phyloP scores from a whole-genome alignment of 1,140 invertebrate genomes.

The Orchesella cincta region DNA sequence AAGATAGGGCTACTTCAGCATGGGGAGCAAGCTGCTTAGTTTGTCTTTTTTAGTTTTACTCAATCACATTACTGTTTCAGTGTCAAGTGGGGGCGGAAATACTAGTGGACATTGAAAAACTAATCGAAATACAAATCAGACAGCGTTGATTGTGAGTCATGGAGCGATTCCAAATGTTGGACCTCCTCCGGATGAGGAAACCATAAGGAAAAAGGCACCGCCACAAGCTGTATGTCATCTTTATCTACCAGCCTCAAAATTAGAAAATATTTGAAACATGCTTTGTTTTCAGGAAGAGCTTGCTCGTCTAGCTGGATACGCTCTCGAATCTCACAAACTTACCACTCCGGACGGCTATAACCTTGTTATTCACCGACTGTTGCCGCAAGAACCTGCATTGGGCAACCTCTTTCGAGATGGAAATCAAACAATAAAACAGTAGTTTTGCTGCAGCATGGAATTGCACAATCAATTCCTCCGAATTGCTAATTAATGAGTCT shows the following conservation, averaged over 20 bases:
- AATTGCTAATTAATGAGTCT: constrained; percentile 71
- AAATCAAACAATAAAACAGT: constrained; percentile 51
- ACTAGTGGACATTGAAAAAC: too few relatives aligned
- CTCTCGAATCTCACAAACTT: constrained; percentile 65
- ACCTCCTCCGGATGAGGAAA: not conserved
- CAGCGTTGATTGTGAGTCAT: too few relatives aligned
- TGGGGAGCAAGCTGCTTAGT: too few relatives aligned
- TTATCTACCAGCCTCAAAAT: not conserved
- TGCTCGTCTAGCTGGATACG: constrained; percentile 63
- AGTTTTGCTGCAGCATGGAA: constrained; percentile 74
- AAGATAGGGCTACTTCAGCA: too few relatives aligned
- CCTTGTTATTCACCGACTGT: constrained; percentile 52
- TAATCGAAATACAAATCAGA: too few relatives aligned
- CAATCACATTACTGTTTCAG: too few relatives aligned
- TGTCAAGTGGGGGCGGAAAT: too few relatives aligned
- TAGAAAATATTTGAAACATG: not conserved
- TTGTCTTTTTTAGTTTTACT: too few relatives aligned
- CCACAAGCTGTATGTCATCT: not conserved
- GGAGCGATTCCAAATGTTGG: too few relatives aligned
- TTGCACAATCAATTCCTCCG: constrained; percentile 72
- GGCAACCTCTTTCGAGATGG: not conserved
- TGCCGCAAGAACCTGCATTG: not conserved
- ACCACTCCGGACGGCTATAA: constrained; percentile 65
- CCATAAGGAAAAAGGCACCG: not conserved
- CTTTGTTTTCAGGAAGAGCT: constrained; percentile 59